Evolutionary conservation across 2,797 vertebrate genomes (phyloP).

Genomic region (Helicolenus hilgendorfi): DNA sequence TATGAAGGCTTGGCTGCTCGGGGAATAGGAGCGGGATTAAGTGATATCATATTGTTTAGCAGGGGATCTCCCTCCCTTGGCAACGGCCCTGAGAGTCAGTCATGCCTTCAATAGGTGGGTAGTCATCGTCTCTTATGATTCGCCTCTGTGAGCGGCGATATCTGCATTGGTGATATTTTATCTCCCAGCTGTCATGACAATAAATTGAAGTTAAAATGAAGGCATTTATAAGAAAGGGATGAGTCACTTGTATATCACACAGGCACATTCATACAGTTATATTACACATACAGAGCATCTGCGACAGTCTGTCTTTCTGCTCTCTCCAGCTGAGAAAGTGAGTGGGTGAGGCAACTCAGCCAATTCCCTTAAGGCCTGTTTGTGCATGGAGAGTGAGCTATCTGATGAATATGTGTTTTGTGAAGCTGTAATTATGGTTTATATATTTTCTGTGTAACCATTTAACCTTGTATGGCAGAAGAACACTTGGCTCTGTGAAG

Average conservation of each 20-base stretch:
- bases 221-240: conserved; percentile 67
- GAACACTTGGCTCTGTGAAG: background rate
- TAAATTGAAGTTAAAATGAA: conserved; percentile 72
- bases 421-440: conserved; percentile 36
- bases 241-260: conserved; percentile 71
- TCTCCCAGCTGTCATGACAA: conserved; percentile 71
- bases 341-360: conserved; percentile 34
- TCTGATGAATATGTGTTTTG: conserved; percentile 34
- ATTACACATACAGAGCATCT: conserved; percentile 69
- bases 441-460: conserved; percentile 35
- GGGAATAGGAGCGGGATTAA: conserved; percentile 77
- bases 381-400: conserved; percentile 14
- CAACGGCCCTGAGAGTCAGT: conserved; percentile 66
- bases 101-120: conserved; percentile 74
- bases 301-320: conserved; percentile 51
- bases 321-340: conserved; percentile 58
- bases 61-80: conserved; percentile 77
- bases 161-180: conserved; percentile 65
- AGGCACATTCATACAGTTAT: conserved; percentile 45
- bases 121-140: conserved; percentile 64
- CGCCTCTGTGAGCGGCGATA: conserved; percentile 21
- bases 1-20: conserved; percentile 72
- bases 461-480: conserved; percentile 29
- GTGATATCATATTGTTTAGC: conserved; percentile 83
- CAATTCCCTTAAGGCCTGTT: conserved; percentile 24